Percentiles rank a stretch among this genome's conserved stretches.
phyloP scores from a whole-genome alignment of 2,797 vertebrate species.

The Sarcophilus harrisii region DNA sequence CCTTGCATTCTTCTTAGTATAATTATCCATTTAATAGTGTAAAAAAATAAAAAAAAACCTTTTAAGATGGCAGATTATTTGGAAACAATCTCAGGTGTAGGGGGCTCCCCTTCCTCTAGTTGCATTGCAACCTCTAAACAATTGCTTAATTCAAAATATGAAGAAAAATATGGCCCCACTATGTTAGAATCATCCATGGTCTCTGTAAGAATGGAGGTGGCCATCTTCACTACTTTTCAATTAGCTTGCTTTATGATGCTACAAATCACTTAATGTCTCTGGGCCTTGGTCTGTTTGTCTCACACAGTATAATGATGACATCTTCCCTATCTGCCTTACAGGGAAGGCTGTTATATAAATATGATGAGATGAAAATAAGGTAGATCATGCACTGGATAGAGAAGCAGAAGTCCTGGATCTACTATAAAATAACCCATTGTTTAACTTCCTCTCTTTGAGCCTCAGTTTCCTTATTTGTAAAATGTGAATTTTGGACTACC shows the following conservation, averaged over 20 bases:
- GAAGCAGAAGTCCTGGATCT: not conserved
- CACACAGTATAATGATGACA: not conserved
- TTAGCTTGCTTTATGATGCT: not conserved
- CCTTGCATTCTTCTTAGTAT: slow-evolving; percentile 49
- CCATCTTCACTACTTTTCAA: not conserved
- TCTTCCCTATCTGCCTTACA: not conserved
- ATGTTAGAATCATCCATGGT: not conserved
- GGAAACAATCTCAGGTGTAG: not conserved
- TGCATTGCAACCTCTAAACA: not conserved
- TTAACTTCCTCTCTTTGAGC: not conserved
- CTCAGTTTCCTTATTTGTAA: slow-evolving; percentile 3
- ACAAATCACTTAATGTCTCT: not conserved
- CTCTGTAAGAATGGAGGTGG: not conserved
- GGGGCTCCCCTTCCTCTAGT: not conserved
- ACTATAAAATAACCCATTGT: not conserved
- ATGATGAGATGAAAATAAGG: not conserved
- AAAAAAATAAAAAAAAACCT: slow-evolving; percentile 52
- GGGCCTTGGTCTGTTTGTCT: not conserved
- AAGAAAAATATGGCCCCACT: not conserved
- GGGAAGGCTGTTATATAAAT: not conserved
- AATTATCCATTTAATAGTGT: slow-evolving; percentile 72
- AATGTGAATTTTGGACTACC: not conserved
- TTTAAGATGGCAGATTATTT: slow-evolving; percentile 58
- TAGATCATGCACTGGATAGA: not conserved
- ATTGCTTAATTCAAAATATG: not conserved